Percentiles rank a stretch among this genome's conserved stretches.
Evolutionary conservation across 2,113 vertebrate genomes (phyloP).

Genomic region (Python bivittatus): DNA sequence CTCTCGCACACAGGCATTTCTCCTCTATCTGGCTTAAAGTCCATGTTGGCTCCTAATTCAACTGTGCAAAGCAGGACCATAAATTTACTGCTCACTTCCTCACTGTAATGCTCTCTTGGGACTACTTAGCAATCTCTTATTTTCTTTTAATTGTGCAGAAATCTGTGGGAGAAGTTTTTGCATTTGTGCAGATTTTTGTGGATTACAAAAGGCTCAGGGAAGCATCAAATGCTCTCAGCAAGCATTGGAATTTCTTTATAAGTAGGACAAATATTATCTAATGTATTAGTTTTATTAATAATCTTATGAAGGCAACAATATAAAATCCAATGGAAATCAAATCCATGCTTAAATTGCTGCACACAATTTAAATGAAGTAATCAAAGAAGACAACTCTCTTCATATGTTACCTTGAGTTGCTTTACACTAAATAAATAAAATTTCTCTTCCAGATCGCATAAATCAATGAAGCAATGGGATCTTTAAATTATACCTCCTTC

Average conservation of each 20-base stretch:
- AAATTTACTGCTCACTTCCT: conserved; percentile 53
- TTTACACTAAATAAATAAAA: too few species aligned
- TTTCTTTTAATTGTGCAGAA: conserved; percentile 32
- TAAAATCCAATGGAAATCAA: not conserved
- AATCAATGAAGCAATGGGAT: too few species aligned
- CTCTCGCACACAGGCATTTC: conserved; percentile 36
- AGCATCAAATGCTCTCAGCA: not conserved
- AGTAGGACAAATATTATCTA: accelerated
- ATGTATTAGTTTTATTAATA: too few species aligned
- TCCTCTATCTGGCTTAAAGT: conserved; percentile 33
- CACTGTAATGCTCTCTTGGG: conserved; percentile 25
- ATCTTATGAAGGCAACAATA: not conserved
- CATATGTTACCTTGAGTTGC: too few species aligned
- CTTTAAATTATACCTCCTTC: too few species aligned
- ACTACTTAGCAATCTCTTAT: conserved; percentile 29
- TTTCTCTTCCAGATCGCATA: too few species aligned
- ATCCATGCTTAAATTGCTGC: too few species aligned
- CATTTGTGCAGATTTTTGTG: not conserved
- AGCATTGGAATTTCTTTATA: not conserved
- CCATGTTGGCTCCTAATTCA: conserved; percentile 40
- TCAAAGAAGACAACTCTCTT: too few species aligned
- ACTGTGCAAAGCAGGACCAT: conserved; percentile 50
- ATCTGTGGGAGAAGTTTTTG: conserved; percentile 24
- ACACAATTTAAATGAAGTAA: too few species aligned
- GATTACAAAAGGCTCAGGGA: conserved; percentile 20